phyloP scores from a whole-genome alignment of 2,888 invertebrate species.

The Andrena haemorrhoa region DNA sequence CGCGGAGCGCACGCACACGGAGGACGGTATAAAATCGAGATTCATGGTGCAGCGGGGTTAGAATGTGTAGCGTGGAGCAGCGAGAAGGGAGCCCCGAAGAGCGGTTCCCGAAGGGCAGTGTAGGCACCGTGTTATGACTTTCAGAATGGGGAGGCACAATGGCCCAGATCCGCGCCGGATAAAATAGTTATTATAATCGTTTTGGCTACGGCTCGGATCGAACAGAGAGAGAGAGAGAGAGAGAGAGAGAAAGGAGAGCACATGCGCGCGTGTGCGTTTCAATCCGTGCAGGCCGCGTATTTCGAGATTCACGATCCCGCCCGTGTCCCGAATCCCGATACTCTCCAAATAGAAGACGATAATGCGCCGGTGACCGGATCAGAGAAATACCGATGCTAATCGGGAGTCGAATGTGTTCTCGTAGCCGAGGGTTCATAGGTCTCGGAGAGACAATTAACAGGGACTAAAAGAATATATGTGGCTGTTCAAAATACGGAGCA shows the following conservation, averaged over 20 bases:
- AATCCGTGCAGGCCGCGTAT: slow-evolving; percentile 32
- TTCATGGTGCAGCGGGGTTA: slow-evolving; percentile 70
- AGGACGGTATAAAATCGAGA: slow-evolving; percentile 65
- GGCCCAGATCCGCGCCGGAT: slow-evolving; percentile 84
- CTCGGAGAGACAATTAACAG: no score
- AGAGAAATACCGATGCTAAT: slow-evolving; percentile 77
- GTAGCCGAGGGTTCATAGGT: not conserved
- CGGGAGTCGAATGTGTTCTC: slow-evolving; percentile 27
- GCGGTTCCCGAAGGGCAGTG: slow-evolving; percentile 78
- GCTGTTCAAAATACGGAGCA: no score
- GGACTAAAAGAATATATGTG: no score
- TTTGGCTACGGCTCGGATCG: slow-evolving; percentile 77
- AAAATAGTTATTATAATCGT: slow-evolving; percentile 85
- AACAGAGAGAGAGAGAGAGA: slow-evolving; percentile 33
- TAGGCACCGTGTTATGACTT: slow-evolving; percentile 84
- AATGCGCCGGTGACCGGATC: slow-evolving; percentile 77
- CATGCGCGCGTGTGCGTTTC: slow-evolving; percentile 22
- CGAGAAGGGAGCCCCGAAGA: slow-evolving; percentile 57
- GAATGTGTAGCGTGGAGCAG: slow-evolving; percentile 52
- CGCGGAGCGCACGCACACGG: slow-evolving; percentile 38
- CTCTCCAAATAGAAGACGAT: slow-evolving; percentile 63
- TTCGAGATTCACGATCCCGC: slow-evolving; percentile 33
- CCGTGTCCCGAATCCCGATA: slow-evolving; percentile 45
- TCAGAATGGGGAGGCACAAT: slow-evolving; percentile 84
- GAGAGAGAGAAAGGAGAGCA: slow-evolving; percentile 26